Evolutionary conservation across 2,113 vertebrate genomes (phyloP).

Genomic region (Dolichallabes microphthalmus): DNA sequence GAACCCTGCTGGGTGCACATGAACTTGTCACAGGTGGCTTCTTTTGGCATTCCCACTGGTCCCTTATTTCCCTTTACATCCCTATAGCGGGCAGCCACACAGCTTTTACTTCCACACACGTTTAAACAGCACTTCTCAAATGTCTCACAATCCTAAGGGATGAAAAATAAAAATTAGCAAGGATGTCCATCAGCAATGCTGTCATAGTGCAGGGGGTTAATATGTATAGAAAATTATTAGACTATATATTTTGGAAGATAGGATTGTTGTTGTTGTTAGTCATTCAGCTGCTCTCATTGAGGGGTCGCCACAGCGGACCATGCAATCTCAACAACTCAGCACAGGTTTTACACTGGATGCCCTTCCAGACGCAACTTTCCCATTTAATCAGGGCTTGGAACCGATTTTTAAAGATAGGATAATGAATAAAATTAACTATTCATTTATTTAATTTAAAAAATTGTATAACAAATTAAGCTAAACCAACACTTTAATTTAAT

Average conservation of each 20-base stretch:
- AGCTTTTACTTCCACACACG: slow-evolving; percentile 95
- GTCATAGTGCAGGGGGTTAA: not conserved
- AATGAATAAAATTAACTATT: not conserved
- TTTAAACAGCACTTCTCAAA: slow-evolving; percentile 98
- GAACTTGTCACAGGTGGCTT: slow-evolving; percentile 91
- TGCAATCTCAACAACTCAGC: no score
- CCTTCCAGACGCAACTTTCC: no score
- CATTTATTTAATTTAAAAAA: not conserved
- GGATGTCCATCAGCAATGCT: not conserved
- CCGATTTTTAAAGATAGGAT: not conserved
- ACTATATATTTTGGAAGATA: not conserved
- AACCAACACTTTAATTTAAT: not conserved
- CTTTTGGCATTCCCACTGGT: slow-evolving; percentile 89
- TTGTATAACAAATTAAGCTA: no score
- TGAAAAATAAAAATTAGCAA: not conserved
- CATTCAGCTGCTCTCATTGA: no score
- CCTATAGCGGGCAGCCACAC: slow-evolving; percentile 91
- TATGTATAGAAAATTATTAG: not conserved
- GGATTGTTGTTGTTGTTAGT: no score
- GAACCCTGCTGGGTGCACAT: slow-evolving; percentile 97
- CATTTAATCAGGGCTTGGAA: no score
- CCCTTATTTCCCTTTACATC: slow-evolving; percentile 88
- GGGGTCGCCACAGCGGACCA: no score
- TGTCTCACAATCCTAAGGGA: slow-evolving; percentile 86
- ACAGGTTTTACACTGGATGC: no score